A percentile compares a stretch with the other conserved stretches of the same genome.
These are phyloP conservation scores for Semicossyphus pulcher DNA, from an alignment of 2,113 vertebrate genomes.

Conservation along the genomic window DNA sequence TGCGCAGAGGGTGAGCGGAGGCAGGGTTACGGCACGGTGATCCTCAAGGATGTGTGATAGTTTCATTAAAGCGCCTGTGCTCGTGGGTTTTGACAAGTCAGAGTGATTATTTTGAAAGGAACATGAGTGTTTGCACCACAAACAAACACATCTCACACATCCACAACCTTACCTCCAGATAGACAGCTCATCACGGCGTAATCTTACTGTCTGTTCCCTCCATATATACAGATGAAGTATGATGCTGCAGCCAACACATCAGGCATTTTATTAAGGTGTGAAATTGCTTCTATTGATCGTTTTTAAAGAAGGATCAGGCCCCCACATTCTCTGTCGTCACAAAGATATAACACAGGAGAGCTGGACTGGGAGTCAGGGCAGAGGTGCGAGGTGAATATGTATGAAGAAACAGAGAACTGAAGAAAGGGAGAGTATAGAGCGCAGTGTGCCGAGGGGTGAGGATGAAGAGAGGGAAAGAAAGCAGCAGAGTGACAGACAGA, in stretches of 20 bases:
- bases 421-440: constrained; percentile 24
- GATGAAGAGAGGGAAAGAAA: constrained; percentile 36
- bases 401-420: constrained; percentile 34
- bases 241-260: constrained; percentile 58
- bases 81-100: background rate
- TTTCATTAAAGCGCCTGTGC: background rate
- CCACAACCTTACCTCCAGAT: background rate
- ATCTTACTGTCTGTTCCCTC: constrained; percentile 37
- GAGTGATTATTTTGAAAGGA: constrained; percentile 13
- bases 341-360: constrained; percentile 31
- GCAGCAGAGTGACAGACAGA: constrained; percentile 44
- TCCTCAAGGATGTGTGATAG: constrained; percentile 7
- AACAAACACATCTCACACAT: constrained; percentile 17
- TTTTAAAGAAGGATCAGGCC: constrained; percentile 80
- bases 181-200: constrained; percentile 53
- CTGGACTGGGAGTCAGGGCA: constrained; percentile 26
- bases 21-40: background rate
- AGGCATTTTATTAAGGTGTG: constrained; percentile 79
- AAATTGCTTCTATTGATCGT: constrained; percentile 85
- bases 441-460: constrained; percentile 23
- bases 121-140: constrained; percentile 16
- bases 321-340: constrained; percentile 41
- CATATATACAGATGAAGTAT: constrained; percentile 57
- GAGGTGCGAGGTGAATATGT: constrained; percentile 52
- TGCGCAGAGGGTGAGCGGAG: constrained; percentile 92